A percentile compares a stretch with the other conserved stretches of the same genome.
These are phyloP conservation scores for Himalopsyche phryganea DNA, from an alignment of 1,140 invertebrate genomes.

Conservation along the genomic window DNA sequence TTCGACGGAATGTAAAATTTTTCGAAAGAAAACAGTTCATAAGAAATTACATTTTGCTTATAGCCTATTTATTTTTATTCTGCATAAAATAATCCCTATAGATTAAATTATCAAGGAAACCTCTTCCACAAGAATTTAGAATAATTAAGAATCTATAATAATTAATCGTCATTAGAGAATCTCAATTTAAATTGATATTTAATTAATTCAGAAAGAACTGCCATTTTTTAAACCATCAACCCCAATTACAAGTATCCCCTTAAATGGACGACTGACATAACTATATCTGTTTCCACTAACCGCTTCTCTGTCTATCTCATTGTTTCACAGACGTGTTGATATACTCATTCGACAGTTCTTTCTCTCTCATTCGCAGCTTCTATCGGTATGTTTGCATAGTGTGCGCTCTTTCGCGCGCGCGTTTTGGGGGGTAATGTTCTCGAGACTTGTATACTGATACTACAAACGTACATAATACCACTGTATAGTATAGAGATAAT, in stretches of 20 bases:
- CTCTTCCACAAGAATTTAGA: no score
- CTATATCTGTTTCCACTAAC: background rate
- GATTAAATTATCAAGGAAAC: no score
- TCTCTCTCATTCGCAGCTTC: conserved; percentile 2
- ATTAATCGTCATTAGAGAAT: no score
- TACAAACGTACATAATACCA: background rate
- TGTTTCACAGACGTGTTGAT: conserved; percentile 15
- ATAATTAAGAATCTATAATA: no score
- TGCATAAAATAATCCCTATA: no score
- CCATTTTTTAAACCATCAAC: conserved; percentile 17
- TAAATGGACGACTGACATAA: conserved; percentile 11
- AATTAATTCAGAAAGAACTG: background rate
- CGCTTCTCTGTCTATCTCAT: conserved; percentile 8
- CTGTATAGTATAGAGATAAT: background rate
- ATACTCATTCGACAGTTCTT: background rate
- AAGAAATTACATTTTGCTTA: no score
- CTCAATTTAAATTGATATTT: no score
- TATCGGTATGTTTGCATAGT: conserved; percentile 1
- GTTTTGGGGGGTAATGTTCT: conserved; percentile 14
- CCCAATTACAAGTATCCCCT: conserved; percentile 19
- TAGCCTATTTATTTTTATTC: no score
- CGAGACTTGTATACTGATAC: conserved; percentile 11
- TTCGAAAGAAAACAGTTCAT: no score
- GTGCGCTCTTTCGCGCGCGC: conserved; percentile 11
- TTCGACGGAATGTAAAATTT: no score